Base-by-base conservation (phyloP, 2,888 invertebrate species). In the Thymelicus sylvestris region DNA sequence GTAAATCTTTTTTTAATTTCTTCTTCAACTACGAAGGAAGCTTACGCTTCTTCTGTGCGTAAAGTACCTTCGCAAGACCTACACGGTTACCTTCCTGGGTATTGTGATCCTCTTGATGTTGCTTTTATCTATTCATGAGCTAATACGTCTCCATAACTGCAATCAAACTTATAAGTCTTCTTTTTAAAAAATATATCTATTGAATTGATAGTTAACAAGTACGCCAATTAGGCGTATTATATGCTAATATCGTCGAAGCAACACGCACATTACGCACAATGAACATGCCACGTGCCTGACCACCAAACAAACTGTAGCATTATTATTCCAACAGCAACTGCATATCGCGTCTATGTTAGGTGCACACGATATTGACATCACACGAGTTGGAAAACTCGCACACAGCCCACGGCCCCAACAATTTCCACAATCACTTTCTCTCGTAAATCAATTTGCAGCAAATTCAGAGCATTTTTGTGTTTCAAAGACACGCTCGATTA, bases 401-500 rank as follows among this genome's bases (percentile, higher is more conserved):
- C 67, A 52, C 55, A 55, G 24, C 55, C 55, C 24, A 55, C 55
- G 31, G 55, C 38, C 62, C 63, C 62, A 68, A 63, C 48, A 68
- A 47, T 63, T 62, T 68, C 61, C 61, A 68, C 55, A 52, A 31
- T 15, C 15, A 55, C 67, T 68, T 68, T 68, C 68, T 63, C 68
- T 63, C 62, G 47, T 57, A 57, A 47, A 63, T 68, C 68, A 55
- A 19, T 47, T 68, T 68, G 68, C 57, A 24, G 57, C 68, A 63
- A 63, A 63, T 57, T 57, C 47, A 57, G 38, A 44, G 13, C 39
- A 63, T 52, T 68, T 67, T 61, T 52, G 68, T 62, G 59, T 44
- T 59, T 44, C 31, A 47, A 68, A 63, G 44, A 63, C 38, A 68
- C 63, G 61, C 50, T 61, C 38, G 50, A 61, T 67, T 67, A 41